Evolutionary conservation across 1,140 invertebrate genomes (phyloP), one percentile per base, ranked within the genome.

Genomic region (Diploscapter pachys): DNA sequence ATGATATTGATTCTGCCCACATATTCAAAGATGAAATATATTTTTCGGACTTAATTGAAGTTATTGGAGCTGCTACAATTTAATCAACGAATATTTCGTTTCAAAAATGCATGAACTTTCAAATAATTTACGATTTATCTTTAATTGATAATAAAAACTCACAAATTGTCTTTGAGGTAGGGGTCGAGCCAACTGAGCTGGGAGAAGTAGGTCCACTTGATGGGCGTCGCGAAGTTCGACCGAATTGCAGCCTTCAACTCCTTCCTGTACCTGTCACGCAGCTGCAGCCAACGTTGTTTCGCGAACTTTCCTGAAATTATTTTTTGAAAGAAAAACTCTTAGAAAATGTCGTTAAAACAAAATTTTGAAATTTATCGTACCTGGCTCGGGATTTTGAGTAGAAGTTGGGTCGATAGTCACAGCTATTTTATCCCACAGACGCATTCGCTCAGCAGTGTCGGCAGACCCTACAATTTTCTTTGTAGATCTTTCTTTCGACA

Each of bases 151-250:
- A 31, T 31, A 31, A 31, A 31, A 31, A 77, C 73, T 76, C 56
- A 82, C 82, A 85, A 76, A 55, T 79, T 72, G 61, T 86, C 84
- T 55, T 84, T 84, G 8, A 84, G 75, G 69, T 85, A 84, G 8
- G 84, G 83, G 53, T 84, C 83, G 3, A 84, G 74, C 83, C 83
- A 84, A 3, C 75, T 68, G 50, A 84, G 71, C 68, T 82, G 83
- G n/a, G 73, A 73, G 57, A 86, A 84, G 69, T 84, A 86, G n/a
- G 78, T 78, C 83, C 83, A 84, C 78, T 82, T 85, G 3, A 84
- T 80, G 3, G 75, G 75, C 11, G 68, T 61, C 50, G 72, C 71
- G 59, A 79, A 74, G 6, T 71, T 71, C 48, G 77, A 76, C 6
- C 82, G 78, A 4, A 83, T 62, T 51, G 84, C 80, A 13, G 80